Base-by-base conservation (phyloP, 2,888 invertebrate genomes). In the Acleris laterana region DNA sequence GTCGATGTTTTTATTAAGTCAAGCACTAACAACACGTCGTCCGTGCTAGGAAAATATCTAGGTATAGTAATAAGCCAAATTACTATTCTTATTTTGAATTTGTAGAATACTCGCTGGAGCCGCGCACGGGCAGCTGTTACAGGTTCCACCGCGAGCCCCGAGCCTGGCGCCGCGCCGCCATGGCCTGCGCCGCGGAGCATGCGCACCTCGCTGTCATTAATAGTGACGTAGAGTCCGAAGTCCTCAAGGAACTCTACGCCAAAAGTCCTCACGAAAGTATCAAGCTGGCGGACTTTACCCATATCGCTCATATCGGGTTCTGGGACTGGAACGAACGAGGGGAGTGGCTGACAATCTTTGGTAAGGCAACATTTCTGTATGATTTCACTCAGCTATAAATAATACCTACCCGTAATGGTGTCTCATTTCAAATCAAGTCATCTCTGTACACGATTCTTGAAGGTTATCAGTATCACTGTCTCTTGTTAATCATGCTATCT, bases 201-300 rank as follows among this genome's bases (percentile, higher is more conserved):
- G 64, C 53, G 19, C 51, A 64, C 42, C 64, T 68, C 3, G 64
- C 64, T n/a, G 51, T 64, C 58, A 64, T 64, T 53, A 62, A 68
- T 32, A 68, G 64, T 53, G 28, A 20, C 22, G 16, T 20, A 3
- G 68, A 68, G 53, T 60, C 59, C 7, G 22, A 64, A 13, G 53
- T 55, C 42, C 49, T 64, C n/a, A 55, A 49, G 19, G 59, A 64
- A 20, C 16, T 64, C 25, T 64, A 55, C 49, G 59, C 22, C 19
- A 20, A 60, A 19, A 28, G 60, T 49, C 59, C 64, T 13, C 9
- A 38, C 2, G 48, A 55, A 7, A 22, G 46, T 16, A 17, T 64
- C n/a, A 20, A 19, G 5, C 20, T 38, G 9, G 52, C 32, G 38
- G 46, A 53, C 16, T 52, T 59, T 17, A 7, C 32, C 11, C 25